These are phyloP conservation scores for Heliocidaris erythrogramma DNA, from an alignment of 35 echinoderm and acorn worm species.

Conservation along the genomic window DNA sequence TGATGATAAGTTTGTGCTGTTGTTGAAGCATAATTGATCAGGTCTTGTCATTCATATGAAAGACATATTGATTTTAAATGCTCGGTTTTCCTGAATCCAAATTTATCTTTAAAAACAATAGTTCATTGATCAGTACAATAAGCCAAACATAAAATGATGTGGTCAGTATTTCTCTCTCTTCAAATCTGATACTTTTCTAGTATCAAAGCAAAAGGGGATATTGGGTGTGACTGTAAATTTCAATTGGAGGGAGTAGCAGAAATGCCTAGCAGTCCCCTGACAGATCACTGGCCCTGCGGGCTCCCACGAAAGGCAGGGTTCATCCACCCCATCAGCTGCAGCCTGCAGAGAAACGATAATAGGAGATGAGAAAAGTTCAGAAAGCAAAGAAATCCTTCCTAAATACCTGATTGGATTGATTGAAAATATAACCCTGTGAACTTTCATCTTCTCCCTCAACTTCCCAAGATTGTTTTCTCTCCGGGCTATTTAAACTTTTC, in stretches of 20 bases:
- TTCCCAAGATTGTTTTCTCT: background rate
- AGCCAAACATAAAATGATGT: background rate
- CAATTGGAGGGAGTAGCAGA: background rate
- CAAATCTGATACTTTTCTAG: background rate
- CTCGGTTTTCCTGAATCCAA: background rate
- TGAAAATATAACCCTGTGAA: constrained; percentile 12
- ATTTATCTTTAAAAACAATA: background rate
- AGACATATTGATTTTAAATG: no score
- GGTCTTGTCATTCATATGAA: no score
- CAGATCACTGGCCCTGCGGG: background rate
- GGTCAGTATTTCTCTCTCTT: background rate
- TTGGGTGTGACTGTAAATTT: background rate
- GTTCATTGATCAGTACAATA: background rate
- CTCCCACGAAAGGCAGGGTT: background rate
- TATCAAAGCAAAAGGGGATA: background rate
- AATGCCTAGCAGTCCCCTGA: constrained; percentile 13
- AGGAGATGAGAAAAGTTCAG: background rate
- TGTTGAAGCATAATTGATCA: no score
- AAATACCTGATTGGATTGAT: background rate
- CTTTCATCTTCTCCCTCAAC: background rate
- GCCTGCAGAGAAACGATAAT: background rate
- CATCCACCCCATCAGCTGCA: constrained; percentile 11
- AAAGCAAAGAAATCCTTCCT: background rate
- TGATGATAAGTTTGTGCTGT: no score
- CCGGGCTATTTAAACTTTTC: background rate